Evolutionary conservation across 2,888 invertebrate genomes (phyloP).

Genomic region (Aspidiotus destructor): DNA sequence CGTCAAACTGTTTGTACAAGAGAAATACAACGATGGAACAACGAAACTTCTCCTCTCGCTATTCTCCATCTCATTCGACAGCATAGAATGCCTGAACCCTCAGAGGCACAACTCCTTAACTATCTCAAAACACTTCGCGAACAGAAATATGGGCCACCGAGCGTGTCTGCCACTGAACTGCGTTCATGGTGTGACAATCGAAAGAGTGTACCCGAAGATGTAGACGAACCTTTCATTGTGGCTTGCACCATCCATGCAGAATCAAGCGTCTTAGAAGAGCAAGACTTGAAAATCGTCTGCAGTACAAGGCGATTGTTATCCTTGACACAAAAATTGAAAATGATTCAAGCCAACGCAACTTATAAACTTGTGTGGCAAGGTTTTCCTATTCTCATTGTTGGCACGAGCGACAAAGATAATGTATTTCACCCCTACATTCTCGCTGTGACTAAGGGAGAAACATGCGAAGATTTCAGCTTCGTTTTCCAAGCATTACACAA

Average conservation of each 20-base stretch:
- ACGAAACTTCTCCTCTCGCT: neutral
- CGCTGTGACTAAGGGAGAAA: slow-evolving; percentile 27
- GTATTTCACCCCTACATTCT: slow-evolving; percentile 24
- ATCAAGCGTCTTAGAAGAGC: neutral
- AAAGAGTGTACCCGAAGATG: neutral
- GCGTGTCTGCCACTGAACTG: neutral
- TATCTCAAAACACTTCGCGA: neutral
- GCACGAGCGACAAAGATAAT: slow-evolving; percentile 19
- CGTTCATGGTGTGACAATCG: neutral
- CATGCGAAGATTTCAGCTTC: slow-evolving; percentile 17
- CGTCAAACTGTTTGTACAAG: neutral
- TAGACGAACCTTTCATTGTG: neutral
- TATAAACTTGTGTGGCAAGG: slow-evolving; percentile 19
- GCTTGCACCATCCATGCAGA: neutral
- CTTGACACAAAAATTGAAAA: neutral
- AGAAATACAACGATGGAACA: neutral
- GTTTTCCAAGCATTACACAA: slow-evolving; percentile 7
- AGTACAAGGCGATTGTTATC: neutral
- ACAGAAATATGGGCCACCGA: slow-evolving; percentile 1
- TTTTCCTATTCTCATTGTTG: slow-evolving; percentile 18
- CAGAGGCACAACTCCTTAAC: neutral
- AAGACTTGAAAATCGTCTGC: neutral
- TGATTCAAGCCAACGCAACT: neutral
- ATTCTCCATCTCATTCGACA: neutral
- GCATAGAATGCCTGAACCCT: neutral